These are phyloP conservation scores for Mystacides longicornis DNA, from an alignment of 2,888 invertebrate genomes.

Conservation along the genomic window DNA sequence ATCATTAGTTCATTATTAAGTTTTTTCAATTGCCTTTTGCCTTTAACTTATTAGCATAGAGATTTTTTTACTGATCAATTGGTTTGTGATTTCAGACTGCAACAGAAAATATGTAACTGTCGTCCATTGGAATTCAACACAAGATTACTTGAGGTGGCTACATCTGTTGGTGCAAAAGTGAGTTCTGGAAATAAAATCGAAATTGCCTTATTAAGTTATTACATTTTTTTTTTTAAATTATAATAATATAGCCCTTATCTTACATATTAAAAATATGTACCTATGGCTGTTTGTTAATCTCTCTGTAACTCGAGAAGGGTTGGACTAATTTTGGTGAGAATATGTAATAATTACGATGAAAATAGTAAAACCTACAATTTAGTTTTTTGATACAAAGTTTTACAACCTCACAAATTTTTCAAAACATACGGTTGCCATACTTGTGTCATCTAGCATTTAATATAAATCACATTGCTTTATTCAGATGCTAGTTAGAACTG, in stretches of 20 bases:
- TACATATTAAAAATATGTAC: not conserved
- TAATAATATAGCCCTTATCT: too few species aligned
- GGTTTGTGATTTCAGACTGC: conserved; percentile 36
- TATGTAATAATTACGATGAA: too few species aligned
- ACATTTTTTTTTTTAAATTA: too few species aligned
- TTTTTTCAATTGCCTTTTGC: not conserved
- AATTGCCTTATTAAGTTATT: too few species aligned
- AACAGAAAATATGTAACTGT: conserved; percentile 82
- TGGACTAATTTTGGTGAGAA: too few species aligned
- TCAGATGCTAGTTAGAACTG: conserved; percentile 73
- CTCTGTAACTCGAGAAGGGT: not conserved
- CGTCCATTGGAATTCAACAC: conserved; percentile 81
- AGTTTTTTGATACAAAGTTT: too few species aligned
- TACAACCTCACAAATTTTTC: too few species aligned
- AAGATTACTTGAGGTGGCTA: conserved; percentile 72
- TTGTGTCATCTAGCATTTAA: too few species aligned
- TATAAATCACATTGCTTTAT: conserved; percentile 19
- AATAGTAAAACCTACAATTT: too few species aligned
- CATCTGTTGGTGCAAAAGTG: conserved; percentile 81
- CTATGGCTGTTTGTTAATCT: not conserved
- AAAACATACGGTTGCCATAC: too few species aligned
- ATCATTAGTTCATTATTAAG: not conserved
- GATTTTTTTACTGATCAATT: not conserved
- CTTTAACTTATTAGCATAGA: not conserved
- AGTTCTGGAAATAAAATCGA: too few species aligned